Base-by-base conservation (phyloP, 2,888 invertebrate species). In the Cryptocheilus praepositus region DNA sequence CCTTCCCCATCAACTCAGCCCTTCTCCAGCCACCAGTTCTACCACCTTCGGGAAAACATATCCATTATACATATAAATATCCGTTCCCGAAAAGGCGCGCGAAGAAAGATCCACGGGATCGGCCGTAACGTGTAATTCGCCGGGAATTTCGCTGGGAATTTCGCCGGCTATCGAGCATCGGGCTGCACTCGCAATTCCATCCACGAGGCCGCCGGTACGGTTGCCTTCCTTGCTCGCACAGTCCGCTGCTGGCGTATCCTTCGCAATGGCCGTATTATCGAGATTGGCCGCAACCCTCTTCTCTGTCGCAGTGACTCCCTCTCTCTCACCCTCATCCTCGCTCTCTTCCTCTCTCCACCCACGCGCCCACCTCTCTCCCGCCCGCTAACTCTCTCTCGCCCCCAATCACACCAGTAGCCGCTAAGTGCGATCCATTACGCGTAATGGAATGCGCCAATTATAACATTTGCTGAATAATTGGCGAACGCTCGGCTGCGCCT, bases 381-480 rank as follows among this genome's bases (percentile, higher is more conserved):
- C 59, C 49, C 57, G 43, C 8, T 49, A 16, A 18, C 58, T 15
- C 70, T 69, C 66, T 65, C 74, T 64, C 67, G 75, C 77, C 80
- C 36, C 86, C 86, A 87, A 87, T 87, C 87, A 86, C 86, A 86
- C 85, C 86, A 78, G 77, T 74, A 82, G 83, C 85, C 83, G 81
- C 86, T 87, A 87, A 87, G 87, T 87, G 87, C 87, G 87, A 87
- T 87, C 87, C 86, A 87, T 87, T 87, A 87, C 83, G 83, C 83
- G 84, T 87, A 87, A 87, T 87, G 87, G 87, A 87, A 87, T 87
- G 87, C 86, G 83, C 86, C 86, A 87, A 87, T 87, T 87, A 87
- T 86, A 86, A 87, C 86, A 86, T 87, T 87, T 87, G 86, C 84
- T 86, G 87, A 87, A 87, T 87, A 87, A 87, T 87, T 87, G 85